phyloP scores from a whole-genome alignment of 2,113 vertebrate species.

The Tursiops truncatus region DNA sequence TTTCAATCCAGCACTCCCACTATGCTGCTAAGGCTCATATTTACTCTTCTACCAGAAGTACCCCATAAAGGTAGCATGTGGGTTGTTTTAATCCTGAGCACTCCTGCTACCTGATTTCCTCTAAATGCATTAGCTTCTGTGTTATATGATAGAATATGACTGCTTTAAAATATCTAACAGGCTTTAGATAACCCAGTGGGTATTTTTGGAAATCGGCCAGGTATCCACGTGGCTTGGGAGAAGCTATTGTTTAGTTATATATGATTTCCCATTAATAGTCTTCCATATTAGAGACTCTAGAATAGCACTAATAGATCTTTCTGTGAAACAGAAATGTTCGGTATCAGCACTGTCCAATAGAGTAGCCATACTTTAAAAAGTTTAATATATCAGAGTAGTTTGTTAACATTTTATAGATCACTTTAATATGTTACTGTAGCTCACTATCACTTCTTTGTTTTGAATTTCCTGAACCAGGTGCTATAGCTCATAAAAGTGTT shows the following conservation, averaged over 20 bases:
- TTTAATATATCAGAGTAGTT: background rate
- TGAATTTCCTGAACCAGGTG: background rate
- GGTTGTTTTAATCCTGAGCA: background rate
- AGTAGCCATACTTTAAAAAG: background rate
- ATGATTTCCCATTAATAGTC: background rate
- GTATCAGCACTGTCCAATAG: background rate
- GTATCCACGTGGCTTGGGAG: background rate
- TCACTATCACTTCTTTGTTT: background rate
- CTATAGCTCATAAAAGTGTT: background rate
- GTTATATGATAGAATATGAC: background rate
- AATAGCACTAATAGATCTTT: background rate
- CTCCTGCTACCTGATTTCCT: background rate
- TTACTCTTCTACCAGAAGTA: background rate
- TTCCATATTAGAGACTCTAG: background rate
- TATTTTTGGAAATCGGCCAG: background rate
- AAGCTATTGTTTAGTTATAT: background rate
- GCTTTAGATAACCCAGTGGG: background rate
- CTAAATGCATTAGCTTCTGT: background rate
- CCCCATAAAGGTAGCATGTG: background rate
- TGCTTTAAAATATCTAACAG: constrained; percentile 23
- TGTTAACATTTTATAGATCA: background rate
- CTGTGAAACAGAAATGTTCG: background rate
- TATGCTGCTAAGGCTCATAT: background rate
- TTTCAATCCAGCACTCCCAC: background rate
- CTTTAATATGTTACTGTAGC: background rate